Conservation (phyloP, 1,140 invertebrate genomes). For the Archegozetes longisetosus region DNA sequence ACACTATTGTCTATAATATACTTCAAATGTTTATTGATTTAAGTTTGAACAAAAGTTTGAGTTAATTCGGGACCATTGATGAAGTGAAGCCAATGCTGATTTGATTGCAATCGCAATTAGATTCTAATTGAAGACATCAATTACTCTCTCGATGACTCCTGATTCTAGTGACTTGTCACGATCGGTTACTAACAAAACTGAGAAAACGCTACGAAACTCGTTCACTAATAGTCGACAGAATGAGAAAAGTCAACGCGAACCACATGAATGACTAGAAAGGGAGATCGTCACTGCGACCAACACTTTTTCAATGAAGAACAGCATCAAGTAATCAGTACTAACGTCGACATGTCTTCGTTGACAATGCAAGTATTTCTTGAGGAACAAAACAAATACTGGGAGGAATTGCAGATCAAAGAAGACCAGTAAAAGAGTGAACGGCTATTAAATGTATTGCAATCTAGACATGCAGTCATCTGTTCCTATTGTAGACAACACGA, state of each 20-base stretch:
- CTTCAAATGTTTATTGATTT: no score
- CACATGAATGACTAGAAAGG: not conserved
- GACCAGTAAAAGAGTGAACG: not conserved
- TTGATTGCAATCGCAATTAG: no score
- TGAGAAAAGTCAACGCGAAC: not conserved
- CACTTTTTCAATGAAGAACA: not conserved
- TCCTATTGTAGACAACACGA: not conserved
- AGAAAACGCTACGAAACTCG: not conserved
- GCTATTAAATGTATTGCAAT: not conserved
- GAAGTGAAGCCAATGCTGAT: no score
- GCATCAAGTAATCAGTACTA: not conserved
- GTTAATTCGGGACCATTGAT: no score
- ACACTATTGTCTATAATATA: no score
- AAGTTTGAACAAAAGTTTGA: no score
- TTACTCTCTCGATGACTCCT: no score
- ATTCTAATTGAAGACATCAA: no score
- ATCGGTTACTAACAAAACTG: not conserved
- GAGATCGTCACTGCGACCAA: not conserved
- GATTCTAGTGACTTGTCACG: no score
- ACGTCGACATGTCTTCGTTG: not conserved
- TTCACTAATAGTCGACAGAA: not conserved
- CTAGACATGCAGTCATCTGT: not conserved
- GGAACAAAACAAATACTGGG: not conserved
- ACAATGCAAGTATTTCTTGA: not conserved
- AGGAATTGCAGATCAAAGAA: not conserved